Base-by-base conservation (phyloP, 2,113 vertebrate species). In the Lepus europaeus region DNA sequence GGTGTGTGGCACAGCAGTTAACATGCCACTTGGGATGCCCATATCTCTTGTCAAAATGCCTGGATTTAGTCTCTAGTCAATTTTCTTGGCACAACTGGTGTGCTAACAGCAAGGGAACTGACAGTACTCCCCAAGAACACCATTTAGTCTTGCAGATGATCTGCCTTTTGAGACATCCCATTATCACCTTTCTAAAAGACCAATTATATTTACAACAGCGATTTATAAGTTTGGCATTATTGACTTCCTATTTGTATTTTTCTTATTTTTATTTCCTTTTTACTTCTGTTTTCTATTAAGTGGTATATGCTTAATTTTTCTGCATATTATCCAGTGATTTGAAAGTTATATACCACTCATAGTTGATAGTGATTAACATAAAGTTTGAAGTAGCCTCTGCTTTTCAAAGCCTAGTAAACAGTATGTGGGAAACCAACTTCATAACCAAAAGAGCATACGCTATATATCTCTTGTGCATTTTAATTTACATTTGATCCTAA, bases 401-500 rank as follows among this genome's bases (percentile, higher is more conserved):
- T 86, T 91, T 89, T 70, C 51, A 76, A 78, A 94, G 53, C 1
- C 64, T 88, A 59, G 51, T 51, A 90, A 53, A 94, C 56, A 90
- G 23, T 49, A 45, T 66, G 29, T 59, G 66, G n/a, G 53, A 29
- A 74, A 53, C 63, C 51, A 93, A 83, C 70, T 90, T 89, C 25
- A 68, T 76, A 88, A 92, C 36, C 59, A 59, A 89, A 94, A 88
- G 31, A 88, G 1, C 45, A 64, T n/a, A 64, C 91, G 61, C 1
- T 17, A 0, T 79, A 8, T 68, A 68, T 96, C 74, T 93, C 64
- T 64, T 70, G n/a, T 64, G 72, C 56, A 84, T 95, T 95, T 96
- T 95, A 92, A 95, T 95, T 92, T 87, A 95, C n/a, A 90, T 56
- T 93, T 93, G 74, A 94, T 95, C 82, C 79, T 95, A 74, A 95